These are phyloP conservation scores for Leptodactylus fallax DNA, from an alignment of 2,797 vertebrate species.

Conservation along the genomic window DNA sequence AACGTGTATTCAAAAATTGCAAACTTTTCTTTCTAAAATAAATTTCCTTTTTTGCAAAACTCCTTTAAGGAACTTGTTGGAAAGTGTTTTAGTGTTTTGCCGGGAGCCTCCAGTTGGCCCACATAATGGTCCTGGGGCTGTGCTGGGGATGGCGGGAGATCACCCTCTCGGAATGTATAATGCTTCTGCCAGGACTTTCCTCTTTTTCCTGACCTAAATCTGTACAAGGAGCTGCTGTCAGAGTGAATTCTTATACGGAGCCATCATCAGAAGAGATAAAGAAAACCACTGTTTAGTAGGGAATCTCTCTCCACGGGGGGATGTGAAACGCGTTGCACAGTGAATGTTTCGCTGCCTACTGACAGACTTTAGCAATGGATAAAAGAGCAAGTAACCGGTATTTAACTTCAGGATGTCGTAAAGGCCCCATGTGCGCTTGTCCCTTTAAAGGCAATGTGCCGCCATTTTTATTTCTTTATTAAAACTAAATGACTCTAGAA, in stretches of 20 bases:
- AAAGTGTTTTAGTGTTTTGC: background rate
- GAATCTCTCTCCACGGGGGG: constrained; percentile 16
- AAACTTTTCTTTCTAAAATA: no score
- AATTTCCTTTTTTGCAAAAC: background rate
- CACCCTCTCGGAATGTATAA: background rate
- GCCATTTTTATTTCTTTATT: no score
- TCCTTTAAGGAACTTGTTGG: background rate
- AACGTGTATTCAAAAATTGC: no score
- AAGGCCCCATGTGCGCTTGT: background rate
- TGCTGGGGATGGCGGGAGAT: background rate
- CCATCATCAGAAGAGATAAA: constrained; percentile 1
- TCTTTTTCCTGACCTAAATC: constrained; percentile 18
- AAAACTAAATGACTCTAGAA: no score
- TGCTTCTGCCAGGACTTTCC: constrained; percentile 25
- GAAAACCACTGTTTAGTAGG: background rate
- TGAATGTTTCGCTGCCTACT: background rate
- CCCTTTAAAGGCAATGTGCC: no score
- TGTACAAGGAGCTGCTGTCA: constrained; percentile 14
- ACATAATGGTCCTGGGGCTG: background rate
- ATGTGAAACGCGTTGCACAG: background rate
- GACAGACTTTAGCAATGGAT: background rate
- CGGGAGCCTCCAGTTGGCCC: background rate
- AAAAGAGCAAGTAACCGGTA: background rate
- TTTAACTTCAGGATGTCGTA: background rate
- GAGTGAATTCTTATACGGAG: background rate